Conservation (phyloP, 2,888 invertebrate genomes). For the Cerastis leucographa region DNA sequence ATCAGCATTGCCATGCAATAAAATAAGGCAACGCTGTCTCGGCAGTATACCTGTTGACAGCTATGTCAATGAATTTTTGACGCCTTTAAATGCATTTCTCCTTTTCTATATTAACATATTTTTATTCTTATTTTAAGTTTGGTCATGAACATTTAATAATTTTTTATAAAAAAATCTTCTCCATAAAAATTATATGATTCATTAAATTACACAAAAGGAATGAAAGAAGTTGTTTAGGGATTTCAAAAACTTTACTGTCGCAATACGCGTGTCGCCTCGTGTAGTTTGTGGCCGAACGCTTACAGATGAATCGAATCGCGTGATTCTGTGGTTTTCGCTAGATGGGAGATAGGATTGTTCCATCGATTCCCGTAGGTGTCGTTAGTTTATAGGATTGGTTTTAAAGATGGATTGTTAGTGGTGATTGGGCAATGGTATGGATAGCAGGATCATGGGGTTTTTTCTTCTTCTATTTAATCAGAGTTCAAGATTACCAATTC, state of each 20-base stretch:
- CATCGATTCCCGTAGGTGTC: constrained; percentile 36
- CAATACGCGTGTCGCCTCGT: background rate
- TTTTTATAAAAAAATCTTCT: too few relatives aligned
- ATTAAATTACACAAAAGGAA: too few relatives aligned
- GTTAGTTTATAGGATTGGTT: constrained; percentile 40
- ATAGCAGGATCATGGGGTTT: background rate
- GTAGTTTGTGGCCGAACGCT: background rate
- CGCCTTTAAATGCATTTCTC: too few relatives aligned
- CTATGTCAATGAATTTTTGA: too few relatives aligned
- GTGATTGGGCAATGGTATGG: background rate
- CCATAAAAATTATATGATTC: too few relatives aligned
- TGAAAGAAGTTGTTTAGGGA: background rate
- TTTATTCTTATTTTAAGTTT: too few relatives aligned
- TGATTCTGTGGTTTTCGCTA: constrained; percentile 45
- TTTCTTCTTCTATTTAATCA: background rate
- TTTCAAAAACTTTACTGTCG: background rate
- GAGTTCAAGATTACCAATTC: background rate
- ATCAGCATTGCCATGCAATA: too few relatives aligned
- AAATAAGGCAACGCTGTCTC: too few relatives aligned
- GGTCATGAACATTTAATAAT: too few relatives aligned
- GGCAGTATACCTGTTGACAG: too few relatives aligned
- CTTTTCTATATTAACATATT: too few relatives aligned
- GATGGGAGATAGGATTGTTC: constrained; percentile 43
- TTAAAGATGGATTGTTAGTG: constrained; percentile 17
- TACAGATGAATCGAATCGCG: constrained; percentile 21